Conservation (phyloP, 2,888 invertebrate species). For the Hofmannophila pseudospretella region DNA sequence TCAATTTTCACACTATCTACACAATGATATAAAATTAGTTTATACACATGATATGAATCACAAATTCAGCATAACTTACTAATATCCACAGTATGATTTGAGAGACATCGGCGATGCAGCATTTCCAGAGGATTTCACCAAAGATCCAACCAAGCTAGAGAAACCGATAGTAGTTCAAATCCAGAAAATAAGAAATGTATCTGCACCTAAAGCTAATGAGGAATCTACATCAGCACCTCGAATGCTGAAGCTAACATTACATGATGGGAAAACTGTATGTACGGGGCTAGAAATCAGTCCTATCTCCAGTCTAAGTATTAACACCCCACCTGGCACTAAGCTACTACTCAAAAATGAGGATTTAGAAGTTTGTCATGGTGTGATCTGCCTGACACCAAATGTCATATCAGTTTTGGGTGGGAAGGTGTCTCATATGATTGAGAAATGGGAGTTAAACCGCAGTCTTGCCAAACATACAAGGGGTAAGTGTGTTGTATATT, state of each 20-base stretch:
- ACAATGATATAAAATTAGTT: too few relatives aligned
- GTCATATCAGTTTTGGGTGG: slow-evolving; percentile 89
- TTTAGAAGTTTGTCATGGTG: slow-evolving; percentile 81
- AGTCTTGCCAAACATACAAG: slow-evolving; percentile 81
- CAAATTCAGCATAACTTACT: too few relatives aligned
- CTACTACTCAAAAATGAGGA: slow-evolving; percentile 71
- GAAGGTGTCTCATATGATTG: slow-evolving; percentile 86
- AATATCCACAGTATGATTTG: slow-evolving; percentile 87
- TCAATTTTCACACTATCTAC: too few relatives aligned
- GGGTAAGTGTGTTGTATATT: slow-evolving; percentile 46
- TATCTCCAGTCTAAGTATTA: slow-evolving; percentile 83
- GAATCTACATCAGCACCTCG: slow-evolving; percentile 89
- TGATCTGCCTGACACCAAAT: slow-evolving; percentile 82
- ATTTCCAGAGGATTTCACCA: slow-evolving; percentile 82
- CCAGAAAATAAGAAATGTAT: slow-evolving; percentile 90
- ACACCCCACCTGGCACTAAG: slow-evolving; percentile 95
- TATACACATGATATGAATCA: too few relatives aligned
- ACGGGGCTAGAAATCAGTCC: slow-evolving; percentile 88
- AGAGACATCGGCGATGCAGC: slow-evolving; percentile 88
- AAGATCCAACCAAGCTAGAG: slow-evolving; percentile 72
- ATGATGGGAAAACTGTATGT: slow-evolving; percentile 89
- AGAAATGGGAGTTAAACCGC: slow-evolving; percentile 90
- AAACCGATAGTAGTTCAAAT: slow-evolving; percentile 89
- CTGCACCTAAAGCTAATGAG: slow-evolving; percentile 94
- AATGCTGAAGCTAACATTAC: slow-evolving; percentile 89